phyloP scores from a whole-genome alignment of 1,140 invertebrate species.

The Drosophila bifasciata region DNA sequence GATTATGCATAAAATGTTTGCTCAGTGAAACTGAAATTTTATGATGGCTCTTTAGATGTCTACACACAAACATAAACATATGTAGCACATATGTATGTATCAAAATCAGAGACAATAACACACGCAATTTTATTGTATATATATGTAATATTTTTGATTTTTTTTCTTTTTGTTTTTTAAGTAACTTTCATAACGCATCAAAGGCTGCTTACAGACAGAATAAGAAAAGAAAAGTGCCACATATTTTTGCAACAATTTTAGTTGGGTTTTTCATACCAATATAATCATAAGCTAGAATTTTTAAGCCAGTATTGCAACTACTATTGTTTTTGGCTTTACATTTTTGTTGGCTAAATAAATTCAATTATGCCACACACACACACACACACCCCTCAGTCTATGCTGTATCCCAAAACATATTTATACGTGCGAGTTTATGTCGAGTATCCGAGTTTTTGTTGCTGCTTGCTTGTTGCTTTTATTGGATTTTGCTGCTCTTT shows the following conservation, averaged over 20 bases:
- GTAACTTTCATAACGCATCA: too few species aligned
- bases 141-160: conserved; percentile 24
- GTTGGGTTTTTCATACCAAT: too few species aligned
- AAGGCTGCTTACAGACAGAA: not conserved
- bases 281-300: too few species aligned
- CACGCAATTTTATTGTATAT: not conserved
- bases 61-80: not conserved
- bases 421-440: conserved; percentile 4
- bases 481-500: conserved; percentile 25
- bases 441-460: conserved; percentile 33
- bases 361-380: conserved; percentile 62
- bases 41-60: not conserved
- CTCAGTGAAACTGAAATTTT: conserved; percentile 41
- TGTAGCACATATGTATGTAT: not conserved
- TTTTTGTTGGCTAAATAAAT: conserved; percentile 65
- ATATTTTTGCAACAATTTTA: too few species aligned
- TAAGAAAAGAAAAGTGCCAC: too few species aligned
- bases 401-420: too few species aligned
- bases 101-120: conserved; percentile 25
- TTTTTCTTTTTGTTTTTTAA: conserved; percentile 2
- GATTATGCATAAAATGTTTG: conserved; percentile 68
- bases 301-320: too few species aligned
- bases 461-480: conserved; percentile 50
- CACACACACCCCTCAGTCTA: conserved; percentile 18
- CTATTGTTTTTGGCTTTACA: conserved; percentile 24